Conservation (phyloP, 1,140 invertebrate species). For the Rhagoletis pomonella region DNA sequence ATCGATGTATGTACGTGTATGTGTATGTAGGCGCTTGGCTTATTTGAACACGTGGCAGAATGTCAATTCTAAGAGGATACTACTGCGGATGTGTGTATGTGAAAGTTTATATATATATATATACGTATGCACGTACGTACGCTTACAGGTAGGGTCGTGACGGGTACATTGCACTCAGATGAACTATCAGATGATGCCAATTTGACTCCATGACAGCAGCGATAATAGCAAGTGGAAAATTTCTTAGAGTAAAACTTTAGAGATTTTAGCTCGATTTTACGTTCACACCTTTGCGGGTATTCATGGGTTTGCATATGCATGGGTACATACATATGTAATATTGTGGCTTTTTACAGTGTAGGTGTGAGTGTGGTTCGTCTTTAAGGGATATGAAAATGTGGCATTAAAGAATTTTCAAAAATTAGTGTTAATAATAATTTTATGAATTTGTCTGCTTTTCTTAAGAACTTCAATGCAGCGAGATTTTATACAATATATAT, state of each 20-base stretch:
- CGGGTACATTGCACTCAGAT: constrained; percentile 24
- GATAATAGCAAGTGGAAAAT: background rate
- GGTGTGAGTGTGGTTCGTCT: background rate
- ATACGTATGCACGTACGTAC: background rate
- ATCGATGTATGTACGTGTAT: background rate
- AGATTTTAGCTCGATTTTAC: background rate
- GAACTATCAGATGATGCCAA: constrained; percentile 29
- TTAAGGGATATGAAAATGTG: background rate
- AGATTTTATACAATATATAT: no score
- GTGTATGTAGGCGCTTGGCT: background rate
- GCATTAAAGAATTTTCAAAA: background rate
- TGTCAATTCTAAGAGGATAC: background rate
- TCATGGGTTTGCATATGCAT: background rate
- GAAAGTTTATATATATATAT: no score
- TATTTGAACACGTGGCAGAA: background rate
- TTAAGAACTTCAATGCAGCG: no score
- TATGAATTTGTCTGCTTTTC: no score
- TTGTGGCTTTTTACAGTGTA: background rate
- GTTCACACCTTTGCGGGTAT: background rate
- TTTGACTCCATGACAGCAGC: constrained; percentile 6
- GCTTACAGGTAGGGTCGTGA: background rate
- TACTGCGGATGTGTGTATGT: background rate
- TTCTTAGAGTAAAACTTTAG: constrained; percentile 5
- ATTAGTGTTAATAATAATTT: background rate
- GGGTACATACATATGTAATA: background rate